A percentile compares a stretch with the other conserved stretches of the same genome.
phyloP scores from a whole-genome alignment of 2,888 invertebrate species.

The Bellardia pandia region DNA sequence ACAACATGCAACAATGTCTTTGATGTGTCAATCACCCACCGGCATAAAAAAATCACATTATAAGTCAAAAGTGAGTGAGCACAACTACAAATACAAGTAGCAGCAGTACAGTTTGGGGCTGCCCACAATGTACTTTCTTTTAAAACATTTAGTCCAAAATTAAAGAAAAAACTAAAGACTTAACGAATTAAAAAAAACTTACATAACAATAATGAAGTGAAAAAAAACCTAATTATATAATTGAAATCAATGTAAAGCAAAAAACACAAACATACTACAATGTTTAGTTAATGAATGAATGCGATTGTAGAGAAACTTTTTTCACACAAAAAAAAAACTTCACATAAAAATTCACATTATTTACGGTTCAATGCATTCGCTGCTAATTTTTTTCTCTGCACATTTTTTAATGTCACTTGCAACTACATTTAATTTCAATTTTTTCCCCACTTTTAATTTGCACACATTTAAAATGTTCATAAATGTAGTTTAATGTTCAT shows the following conservation, averaged over 20 bases:
- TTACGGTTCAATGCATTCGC: slow-evolving; percentile 65
- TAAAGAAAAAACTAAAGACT: slow-evolving; percentile 4
- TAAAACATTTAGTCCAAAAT: slow-evolving; percentile 30
- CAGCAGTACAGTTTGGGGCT: background rate
- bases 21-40: slow-evolving; percentile 51
- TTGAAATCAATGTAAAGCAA: slow-evolving; percentile 59
- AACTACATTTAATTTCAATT: slow-evolving; percentile 31
- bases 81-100: background rate
- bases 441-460: slow-evolving; percentile 15
- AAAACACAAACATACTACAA: slow-evolving; percentile 26
- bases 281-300: slow-evolving; percentile 50
- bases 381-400: slow-evolving; percentile 19
- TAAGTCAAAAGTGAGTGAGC: background rate
- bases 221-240: slow-evolving; percentile 59
- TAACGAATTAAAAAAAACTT: slow-evolving; percentile 8
- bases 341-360: slow-evolving; percentile 52
- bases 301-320: slow-evolving; percentile 62
- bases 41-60: background rate
- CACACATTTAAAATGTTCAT: slow-evolving; percentile 19
- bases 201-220: slow-evolving; percentile 49
- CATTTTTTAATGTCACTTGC: slow-evolving; percentile 62
- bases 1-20: background rate
- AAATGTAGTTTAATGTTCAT: slow-evolving; percentile 58
- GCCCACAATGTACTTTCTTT: slow-evolving; percentile 61
- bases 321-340: slow-evolving; percentile 11